Base-by-base conservation (phyloP, 2,888 invertebrate species). In the Alloplasta piceator region DNA sequence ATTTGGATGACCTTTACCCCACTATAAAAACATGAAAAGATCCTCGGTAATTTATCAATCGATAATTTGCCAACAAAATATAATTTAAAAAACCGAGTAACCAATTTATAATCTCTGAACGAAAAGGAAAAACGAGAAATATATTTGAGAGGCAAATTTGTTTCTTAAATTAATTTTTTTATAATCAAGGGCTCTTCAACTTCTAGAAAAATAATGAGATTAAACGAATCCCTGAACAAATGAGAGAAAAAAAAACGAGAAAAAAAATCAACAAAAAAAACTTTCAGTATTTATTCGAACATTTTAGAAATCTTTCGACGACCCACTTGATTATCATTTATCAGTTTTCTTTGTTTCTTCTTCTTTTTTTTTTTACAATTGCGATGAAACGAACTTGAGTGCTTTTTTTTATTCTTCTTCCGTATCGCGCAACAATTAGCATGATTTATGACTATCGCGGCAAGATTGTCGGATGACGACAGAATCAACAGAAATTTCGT, bases 401-500 rank as follows among this genome's bases (percentile, higher is more conserved):
- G 26, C 36, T 26, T n/a, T 63, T 38, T 9, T 46, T 46, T 71
- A 6, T 58, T 48, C 38, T 26, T n/a, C n/a, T n/a, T 7, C 36
- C 26, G 26, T 66, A 66, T 56, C 26, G 12, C 43, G 12, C 70
- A 76, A 39, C 43, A 16, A 60, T 50, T 41, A 26, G 55, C 36
- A 43, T 55, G 73, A 55, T 52, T 67, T 50, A 9, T 39, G 43
- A 58, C 67, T 78, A 78, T 76, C 66, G 55, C 55, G 48, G 48
- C 6, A 36, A 16, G 55, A 67, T 14, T 14, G 9, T 56, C 10
- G 72, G 71, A 74, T 78, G 71, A 74, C 75, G 78, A 82, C 74
- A 82, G 78, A 82, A 71, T 52, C 61, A 78, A 71, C 71, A 71
- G 66, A 78, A 48, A 43, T 81, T 81, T 70, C 77, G 48, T 74